phyloP scores from a whole-genome alignment of 92 coral and sea anemone genomes.

The Ricordea florida region DNA sequence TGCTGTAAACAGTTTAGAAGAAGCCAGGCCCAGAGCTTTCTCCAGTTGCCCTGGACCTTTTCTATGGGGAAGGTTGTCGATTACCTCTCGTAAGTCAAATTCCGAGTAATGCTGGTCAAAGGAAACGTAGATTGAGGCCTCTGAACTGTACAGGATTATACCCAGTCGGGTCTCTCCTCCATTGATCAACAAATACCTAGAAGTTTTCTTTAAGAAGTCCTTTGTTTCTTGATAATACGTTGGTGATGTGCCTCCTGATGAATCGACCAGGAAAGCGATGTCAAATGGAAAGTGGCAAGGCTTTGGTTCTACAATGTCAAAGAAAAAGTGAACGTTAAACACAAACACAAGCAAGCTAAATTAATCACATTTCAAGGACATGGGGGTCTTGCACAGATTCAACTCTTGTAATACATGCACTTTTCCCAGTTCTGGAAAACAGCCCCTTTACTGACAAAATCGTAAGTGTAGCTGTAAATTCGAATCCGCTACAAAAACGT shows the following conservation, averaged over 20 bases:
- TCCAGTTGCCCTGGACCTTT: not conserved
- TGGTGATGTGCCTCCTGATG: conserved; percentile 57
- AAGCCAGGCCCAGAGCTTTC: conserved; percentile 8
- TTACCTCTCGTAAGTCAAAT: not conserved
- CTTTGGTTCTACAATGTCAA: not conserved
- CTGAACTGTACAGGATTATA: conserved; percentile 52
- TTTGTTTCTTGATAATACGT: conserved; percentile 54
- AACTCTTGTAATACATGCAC: too few species aligned
- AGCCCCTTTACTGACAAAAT: too few species aligned
- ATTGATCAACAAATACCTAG: conserved; percentile 32
- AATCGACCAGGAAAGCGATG: conserved; percentile 73
- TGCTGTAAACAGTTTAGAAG: conserved; percentile 19
- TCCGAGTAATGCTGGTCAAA: conserved; percentile 31
- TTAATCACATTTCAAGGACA: too few species aligned
- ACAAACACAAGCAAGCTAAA: not conserved
- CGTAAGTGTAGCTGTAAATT: too few species aligned
- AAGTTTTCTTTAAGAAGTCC: conserved; percentile 51
- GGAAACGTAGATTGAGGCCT: conserved; percentile 20
- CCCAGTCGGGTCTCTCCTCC: conserved; percentile 52
- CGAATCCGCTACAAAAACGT: too few species aligned
- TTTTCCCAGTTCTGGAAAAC: too few species aligned
- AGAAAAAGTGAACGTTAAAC: not conserved
- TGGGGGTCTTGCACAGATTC: too few species aligned
- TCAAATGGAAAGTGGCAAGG: conserved; percentile 37
- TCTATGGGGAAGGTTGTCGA: conserved; percentile 15